Evolutionary conservation across 2,888 invertebrate species (phyloP).

Genomic region (Megalurothrips usitatus): DNA sequence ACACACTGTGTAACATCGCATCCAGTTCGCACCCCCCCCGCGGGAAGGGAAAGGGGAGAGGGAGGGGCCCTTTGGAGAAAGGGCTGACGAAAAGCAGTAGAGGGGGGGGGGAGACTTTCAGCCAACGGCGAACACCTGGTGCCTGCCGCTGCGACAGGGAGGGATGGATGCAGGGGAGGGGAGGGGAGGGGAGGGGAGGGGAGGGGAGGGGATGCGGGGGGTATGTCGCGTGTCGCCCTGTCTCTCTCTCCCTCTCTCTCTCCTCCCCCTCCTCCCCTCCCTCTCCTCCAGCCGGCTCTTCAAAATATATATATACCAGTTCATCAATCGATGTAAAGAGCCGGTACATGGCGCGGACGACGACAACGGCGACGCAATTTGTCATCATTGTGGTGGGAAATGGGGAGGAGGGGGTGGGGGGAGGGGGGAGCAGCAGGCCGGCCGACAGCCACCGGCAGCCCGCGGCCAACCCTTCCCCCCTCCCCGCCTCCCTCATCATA

Average conservation of each 20-base stretch:
- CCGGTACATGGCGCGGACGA: constrained; percentile 39
- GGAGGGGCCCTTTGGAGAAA: constrained; percentile 29
- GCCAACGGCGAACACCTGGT: constrained; percentile 35
- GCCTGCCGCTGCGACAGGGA: constrained; percentile 31
- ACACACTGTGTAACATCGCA: not conserved
- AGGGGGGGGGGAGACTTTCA: constrained; percentile 33
- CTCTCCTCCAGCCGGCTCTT: constrained; percentile 35
- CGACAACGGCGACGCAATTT: constrained; percentile 31
- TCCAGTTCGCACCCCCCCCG: constrained; percentile 16
- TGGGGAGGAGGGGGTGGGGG: too few relatives aligned
- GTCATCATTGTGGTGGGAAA: constrained; percentile 33
- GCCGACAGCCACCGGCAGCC: too few relatives aligned
- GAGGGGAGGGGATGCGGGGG: constrained; percentile 41
- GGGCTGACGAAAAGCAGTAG: constrained; percentile 35
- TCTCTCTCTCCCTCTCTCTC: constrained; percentile 29
- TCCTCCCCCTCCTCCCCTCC: constrained; percentile 29
- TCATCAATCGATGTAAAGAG: constrained; percentile 46
- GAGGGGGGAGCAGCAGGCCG: too few relatives aligned
- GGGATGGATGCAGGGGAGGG: constrained; percentile 32
- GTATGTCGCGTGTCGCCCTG: constrained; percentile 37
- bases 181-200: constrained; percentile 33
- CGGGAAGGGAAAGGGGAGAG: constrained; percentile 29
- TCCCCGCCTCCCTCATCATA: not conserved
- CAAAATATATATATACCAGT: constrained; percentile 45
- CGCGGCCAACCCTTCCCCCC: constrained; percentile 33